phyloP scores from a whole-genome alignment of 2,797 vertebrate species.

The Columba guinea region DNA sequence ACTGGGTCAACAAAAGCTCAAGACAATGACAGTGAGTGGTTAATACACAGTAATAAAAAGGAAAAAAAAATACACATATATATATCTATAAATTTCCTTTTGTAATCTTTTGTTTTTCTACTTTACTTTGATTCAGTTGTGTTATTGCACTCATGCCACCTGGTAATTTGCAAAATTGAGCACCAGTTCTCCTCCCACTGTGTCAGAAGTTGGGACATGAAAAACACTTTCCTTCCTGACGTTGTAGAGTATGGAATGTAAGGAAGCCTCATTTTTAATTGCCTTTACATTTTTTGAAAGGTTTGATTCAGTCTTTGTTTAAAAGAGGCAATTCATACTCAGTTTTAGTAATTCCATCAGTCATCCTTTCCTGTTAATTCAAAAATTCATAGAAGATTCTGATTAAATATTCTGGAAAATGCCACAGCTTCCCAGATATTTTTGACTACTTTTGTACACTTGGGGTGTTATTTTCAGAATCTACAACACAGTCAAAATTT shows the following conservation, averaged over 20 bases:
- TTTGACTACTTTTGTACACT: not conserved
- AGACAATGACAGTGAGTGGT: not conserved
- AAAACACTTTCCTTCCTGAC: not conserved
- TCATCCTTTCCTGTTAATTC: not conserved
- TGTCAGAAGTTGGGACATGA: not conserved
- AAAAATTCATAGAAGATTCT: not conserved
- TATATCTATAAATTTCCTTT: not conserved
- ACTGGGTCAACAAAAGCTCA: not conserved
- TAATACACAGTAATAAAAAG: not conserved
- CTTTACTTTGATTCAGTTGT: not conserved
- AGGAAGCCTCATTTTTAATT: not conserved
- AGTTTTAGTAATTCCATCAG: not conserved
- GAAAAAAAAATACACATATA: accelerated
- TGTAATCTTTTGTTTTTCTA: not conserved
- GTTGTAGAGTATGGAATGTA: not conserved
- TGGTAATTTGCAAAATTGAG: not conserved
- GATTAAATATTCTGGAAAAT: not conserved
- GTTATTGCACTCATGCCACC: not conserved
- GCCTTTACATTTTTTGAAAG: not conserved
- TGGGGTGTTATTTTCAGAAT: not conserved
- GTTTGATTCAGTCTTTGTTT: not conserved
- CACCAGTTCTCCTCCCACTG: not conserved
- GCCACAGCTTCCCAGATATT: not conserved
- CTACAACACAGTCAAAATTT: not conserved
- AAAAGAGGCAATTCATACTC: not conserved